Conservation (phyloP, 2,888 invertebrate species). For the Drosophila ezoana region DNA sequence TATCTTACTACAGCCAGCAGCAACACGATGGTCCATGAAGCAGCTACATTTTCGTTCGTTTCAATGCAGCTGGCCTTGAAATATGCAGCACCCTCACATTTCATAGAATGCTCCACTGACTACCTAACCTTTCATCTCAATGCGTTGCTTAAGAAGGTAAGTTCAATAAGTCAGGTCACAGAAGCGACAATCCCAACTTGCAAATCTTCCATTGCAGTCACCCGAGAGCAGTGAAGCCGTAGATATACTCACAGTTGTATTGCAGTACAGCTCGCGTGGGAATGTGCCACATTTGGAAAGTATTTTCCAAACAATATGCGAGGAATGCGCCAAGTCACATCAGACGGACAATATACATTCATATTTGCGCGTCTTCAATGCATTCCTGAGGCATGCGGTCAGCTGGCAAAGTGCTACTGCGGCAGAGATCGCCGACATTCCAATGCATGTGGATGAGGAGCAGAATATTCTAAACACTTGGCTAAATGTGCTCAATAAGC, state of each 20-base stretch:
- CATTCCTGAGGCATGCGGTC: slow-evolving; percentile 88
- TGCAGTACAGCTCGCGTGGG: slow-evolving; percentile 89
- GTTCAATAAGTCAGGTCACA: neutral
- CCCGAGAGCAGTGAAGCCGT: slow-evolving; percentile 88
- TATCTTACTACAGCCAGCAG: slow-evolving; percentile 86
- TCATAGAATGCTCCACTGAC: slow-evolving; percentile 89
- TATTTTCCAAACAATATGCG: slow-evolving; percentile 88
- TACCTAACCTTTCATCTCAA: slow-evolving; percentile 91
- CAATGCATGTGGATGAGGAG: slow-evolving; percentile 64
- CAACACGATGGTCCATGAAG: slow-evolving; percentile 87
- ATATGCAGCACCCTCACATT: slow-evolving; percentile 86
- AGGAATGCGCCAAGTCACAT: slow-evolving; percentile 84
- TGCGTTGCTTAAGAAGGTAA: slow-evolving; percentile 87
- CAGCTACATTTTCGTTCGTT: slow-evolving; percentile 87
- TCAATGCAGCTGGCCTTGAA: slow-evolving; percentile 87
- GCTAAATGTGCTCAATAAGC: slow-evolving; percentile 73
- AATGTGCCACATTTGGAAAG: slow-evolving; percentile 89
- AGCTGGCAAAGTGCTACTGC: slow-evolving; percentile 86
- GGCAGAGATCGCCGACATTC: slow-evolving; percentile 54
- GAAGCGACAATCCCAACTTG: too few relatives aligned
- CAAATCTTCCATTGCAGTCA: slow-evolving; percentile 45
- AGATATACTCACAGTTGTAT: slow-evolving; percentile 90
- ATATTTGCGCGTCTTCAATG: slow-evolving; percentile 90
- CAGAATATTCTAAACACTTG: slow-evolving; percentile 65
- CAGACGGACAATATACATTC: slow-evolving; percentile 87